Conservation (phyloP, 2,797 vertebrate genomes). For the Ceryle rudis region DNA sequence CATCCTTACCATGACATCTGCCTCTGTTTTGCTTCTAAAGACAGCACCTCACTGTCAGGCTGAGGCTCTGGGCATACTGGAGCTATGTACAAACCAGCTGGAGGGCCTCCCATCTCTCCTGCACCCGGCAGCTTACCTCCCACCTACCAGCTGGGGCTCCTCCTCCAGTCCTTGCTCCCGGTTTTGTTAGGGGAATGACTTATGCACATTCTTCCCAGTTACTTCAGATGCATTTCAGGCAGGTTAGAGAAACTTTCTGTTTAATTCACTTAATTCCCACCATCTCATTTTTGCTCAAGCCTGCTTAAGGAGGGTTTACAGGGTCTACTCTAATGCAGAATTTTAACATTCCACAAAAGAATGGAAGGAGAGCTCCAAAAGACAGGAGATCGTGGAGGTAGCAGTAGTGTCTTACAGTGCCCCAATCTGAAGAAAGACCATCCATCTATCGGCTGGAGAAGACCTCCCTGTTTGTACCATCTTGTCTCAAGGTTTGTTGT, state of each 20-base stretch:
- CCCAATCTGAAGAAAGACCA: background rate
- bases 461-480: background rate
- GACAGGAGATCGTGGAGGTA: background rate
- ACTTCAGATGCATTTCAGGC: background rate
- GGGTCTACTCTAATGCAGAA: background rate
- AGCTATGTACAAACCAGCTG: background rate
- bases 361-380: background rate
- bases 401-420: background rate
- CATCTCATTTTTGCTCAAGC: background rate
- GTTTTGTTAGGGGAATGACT: background rate
- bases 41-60: background rate
- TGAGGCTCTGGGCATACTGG: background rate
- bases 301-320: background rate
- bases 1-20: background rate
- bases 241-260: background rate
- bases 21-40: background rate
- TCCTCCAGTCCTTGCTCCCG: background rate
- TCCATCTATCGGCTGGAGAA: background rate
- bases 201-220: background rate
- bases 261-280: background rate
- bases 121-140: background rate
- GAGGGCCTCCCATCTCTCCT: background rate
- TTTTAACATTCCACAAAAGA: background rate
- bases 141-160: slow-evolving; percentile 36
- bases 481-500: background rate